Evolutionary conservation across 2,888 invertebrate genomes (phyloP), one percentile per base, ranked within the genome.

Genomic region (Octonoba sinensis): DNA sequence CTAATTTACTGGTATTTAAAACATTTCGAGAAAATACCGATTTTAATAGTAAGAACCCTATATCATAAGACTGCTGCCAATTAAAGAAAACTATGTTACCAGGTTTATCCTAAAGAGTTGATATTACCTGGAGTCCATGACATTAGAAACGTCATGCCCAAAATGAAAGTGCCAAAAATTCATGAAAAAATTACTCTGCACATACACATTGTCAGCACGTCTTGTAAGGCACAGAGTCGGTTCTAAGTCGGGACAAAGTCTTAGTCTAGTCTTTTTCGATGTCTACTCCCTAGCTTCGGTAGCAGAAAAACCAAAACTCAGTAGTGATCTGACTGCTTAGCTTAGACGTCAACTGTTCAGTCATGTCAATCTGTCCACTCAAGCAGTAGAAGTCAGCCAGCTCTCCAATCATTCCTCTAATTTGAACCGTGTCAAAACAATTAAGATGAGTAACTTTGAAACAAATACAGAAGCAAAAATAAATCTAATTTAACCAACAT

Each of bases 351-450:
- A 74, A 74, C 65, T 46, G 62, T 62, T 62, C 73, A 62, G 62
- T 75, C 75, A 77, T 54, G 70, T 77, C 77, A 77, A 56, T 77
- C 77, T 78, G 66, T 73, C 79, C 79, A 79, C 71, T 71, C 77
- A 65, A 70, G 70, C 77, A 46, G 70, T 66, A 73, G 74, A 46
- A 46, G 62, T 59, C 69, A 51, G 57, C 27, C 24, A 62, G 73
- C 71, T 76, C 71, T 76, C 82, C 75, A 47, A 51, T 54, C 75
- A 75, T 76, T 82, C 82, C 82, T 71, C 76, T 82, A 82, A 76
- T 82, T 82, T 76, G 66, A 82, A 82, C 82, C 82, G 82, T 82
- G 75, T 66, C 72, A 82, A 76, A 82, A 71, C 71, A 82, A 64
- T 82, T 76, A 81, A 71, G 62, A 81, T 67, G 36, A 76, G 71